Evolutionary conservation across 1,140 invertebrate species (phyloP), one percentile per base, ranked within the genome.

Genomic region (Metopolophium dirhodum): DNA sequence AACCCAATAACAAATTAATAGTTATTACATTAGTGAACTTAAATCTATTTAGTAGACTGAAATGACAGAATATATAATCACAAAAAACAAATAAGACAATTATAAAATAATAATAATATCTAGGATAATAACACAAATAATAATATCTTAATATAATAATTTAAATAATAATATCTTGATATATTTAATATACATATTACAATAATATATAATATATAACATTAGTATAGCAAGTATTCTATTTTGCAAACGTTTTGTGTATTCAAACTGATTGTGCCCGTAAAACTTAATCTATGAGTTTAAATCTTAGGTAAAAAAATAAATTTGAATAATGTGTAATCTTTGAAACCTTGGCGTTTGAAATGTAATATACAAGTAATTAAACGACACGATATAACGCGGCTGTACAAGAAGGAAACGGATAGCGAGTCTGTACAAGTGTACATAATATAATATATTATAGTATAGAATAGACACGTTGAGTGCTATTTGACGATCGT

Each of bases 401-500:
- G 30, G 30, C 18, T n/a, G 61, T n/a, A n/a, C 18, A 77, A 77
- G 30, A n/a, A 77, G 61, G 61, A 77, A 77, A 77, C n/a, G 61
- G 57, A 77, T n/a, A 77, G n/a, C 30, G 61, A 77, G 61, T 77
- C n/a, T 77, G n/a, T n/a, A 77, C 30, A 77, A 77, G 61, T 77
- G 61, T 77, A 35, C 6, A 77, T n/a, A 77, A 77, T 77, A 4
- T n/a, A 6, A n/a, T n/a, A n/a, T 18, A 77, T 77, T 77, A 35
- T 20, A n/a, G 61, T 77, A 77, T 18, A 77, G 61, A 77, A 77
- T 77, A 77, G 61, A 77, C n/a, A 77, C 61, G n/a, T 77, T 77
- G 61, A 77, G 61, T 77, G 61, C 61, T 77, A 35, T 77, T 68
- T 77, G 61, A 77, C 61, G 61, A 77, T 77, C 61, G 61, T 77